A percentile compares a stretch with the other conserved stretches of the same genome.
These are phyloP conservation scores for Drosophila truncata DNA, from an alignment of 1,140 invertebrate genomes.

Conservation along the genomic window DNA sequence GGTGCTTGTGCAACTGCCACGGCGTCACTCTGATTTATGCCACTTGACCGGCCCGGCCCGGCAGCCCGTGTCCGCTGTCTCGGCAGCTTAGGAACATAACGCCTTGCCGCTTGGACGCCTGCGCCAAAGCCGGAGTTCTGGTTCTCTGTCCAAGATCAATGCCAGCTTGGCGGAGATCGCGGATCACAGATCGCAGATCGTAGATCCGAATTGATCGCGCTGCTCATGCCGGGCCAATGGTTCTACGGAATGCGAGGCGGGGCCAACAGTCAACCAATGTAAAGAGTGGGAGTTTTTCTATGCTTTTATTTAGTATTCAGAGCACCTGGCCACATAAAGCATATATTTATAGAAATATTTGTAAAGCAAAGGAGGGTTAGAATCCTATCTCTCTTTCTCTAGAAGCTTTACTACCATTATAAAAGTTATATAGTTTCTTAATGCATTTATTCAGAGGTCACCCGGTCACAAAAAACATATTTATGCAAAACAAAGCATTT, in stretches of 20 bases:
- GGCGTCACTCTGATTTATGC: slow-evolving; percentile 71
- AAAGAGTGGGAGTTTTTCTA: slow-evolving; percentile 23
- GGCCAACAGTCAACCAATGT: neutral
- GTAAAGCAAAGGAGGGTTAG: neutral
- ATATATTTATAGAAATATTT: slow-evolving; percentile 24
- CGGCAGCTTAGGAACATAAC: slow-evolving; percentile 31
- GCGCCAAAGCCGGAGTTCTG: slow-evolving; percentile 27
- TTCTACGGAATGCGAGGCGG: slow-evolving; percentile 43
- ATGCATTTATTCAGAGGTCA: slow-evolving; percentile 16
- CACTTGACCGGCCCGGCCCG: slow-evolving; percentile 61
- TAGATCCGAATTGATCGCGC: slow-evolving; percentile 38
- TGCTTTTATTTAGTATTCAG: slow-evolving; percentile 3
- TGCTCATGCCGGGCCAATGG: slow-evolving; percentile 49
- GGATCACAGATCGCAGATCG: slow-evolving; percentile 11
- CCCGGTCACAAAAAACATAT: slow-evolving; percentile 8
- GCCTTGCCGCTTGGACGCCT: slow-evolving; percentile 65
- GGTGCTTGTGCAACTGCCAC: slow-evolving; percentile 38
- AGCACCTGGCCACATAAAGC: slow-evolving; percentile 32
- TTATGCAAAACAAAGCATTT: slow-evolving; percentile 17
- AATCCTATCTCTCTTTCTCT: neutral
- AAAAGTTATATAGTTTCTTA: no score
- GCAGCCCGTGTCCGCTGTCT: slow-evolving; percentile 37
- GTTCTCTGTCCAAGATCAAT: slow-evolving; percentile 62
- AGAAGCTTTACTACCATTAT: neutral
- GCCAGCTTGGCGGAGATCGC: slow-evolving; percentile 34